These are phyloP conservation scores for Eupsilia transversa DNA, from an alignment of 2,888 invertebrate genomes.

Conservation along the genomic window DNA sequence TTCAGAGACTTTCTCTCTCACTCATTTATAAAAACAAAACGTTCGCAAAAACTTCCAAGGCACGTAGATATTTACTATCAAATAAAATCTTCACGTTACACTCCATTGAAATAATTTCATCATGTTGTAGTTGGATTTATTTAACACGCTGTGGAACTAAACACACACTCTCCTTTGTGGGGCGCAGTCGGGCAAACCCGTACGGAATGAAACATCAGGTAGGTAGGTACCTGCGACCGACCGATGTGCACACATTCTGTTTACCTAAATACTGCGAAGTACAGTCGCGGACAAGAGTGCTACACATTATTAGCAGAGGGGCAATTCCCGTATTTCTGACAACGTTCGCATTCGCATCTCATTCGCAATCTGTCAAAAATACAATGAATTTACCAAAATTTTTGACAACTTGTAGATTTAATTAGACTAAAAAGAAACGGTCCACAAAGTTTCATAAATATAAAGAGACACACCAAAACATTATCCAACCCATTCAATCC, in stretches of 20 bases:
- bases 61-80: neutral
- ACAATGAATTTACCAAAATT: no score
- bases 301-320: neutral
- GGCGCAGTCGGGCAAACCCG: constrained; percentile 57
- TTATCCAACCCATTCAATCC: neutral
- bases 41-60: neutral
- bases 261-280: constrained; percentile 66
- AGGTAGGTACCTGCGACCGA: constrained; percentile 64
- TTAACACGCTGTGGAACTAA: constrained; percentile 27
- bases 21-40: neutral
- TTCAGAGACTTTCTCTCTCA: neutral
- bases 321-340: no score
- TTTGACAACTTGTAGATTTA: no score
- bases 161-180: constrained; percentile 59
- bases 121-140: constrained; percentile 39
- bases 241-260: constrained; percentile 68
- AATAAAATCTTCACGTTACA: constrained; percentile 1
- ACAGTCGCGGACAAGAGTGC: constrained; percentile 39
- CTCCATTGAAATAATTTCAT: constrained; percentile 44
- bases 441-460: neutral
- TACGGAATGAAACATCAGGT: constrained; percentile 66
- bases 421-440: neutral
- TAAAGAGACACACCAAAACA: constrained; percentile 9
- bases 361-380: no score
- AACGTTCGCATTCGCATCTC: no score